Evolutionary conservation across 2,113 vertebrate species (phyloP), one percentile per base, ranked within the genome.

Genomic region (Pelobates fuscus): DNA sequence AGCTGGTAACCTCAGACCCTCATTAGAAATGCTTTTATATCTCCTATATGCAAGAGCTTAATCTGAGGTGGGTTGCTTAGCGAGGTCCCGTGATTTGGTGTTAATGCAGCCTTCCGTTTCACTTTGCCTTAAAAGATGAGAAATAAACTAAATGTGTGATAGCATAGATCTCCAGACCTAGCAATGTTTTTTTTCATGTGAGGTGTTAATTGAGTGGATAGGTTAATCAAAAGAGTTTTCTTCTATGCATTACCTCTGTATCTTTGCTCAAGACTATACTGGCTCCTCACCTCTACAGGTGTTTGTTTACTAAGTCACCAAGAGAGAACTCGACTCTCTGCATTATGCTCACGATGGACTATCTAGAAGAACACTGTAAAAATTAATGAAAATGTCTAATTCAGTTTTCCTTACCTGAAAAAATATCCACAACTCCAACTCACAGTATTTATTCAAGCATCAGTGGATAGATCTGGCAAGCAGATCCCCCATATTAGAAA

Each of bases 11-110:
- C 93, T 89, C 88, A 87, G 90, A 94, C 93, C 92, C 95, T 94
- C 93, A 96, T 97, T 96, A 97, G 92, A 94, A 95, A 95, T 87
- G 91, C 88, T 91, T 88, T 94, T 94, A 89, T 98, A 98, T 98
- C 95, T 95, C 87, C 83, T 88, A 84, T 89, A 88, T 89, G 90
- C 95, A 96, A 93, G 87, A 87, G 89, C 91, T 93, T 97, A 96
- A 96, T 95, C 94, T 94, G 92, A 92, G 91, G 89, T 90, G 87
- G 85, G 91, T 85, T 87, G 87, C 86, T 79, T 84, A 87, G 91
- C 85, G 80, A 91, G 90, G 91, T 94, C 92, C 89, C 91, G 92
- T 92, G 87, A 89, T 90, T 87, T 82, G 82, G 86, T 89, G 91
- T 91, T 96, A 96, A 96, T 96, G 95, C 94, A 90, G 93, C 90